Percentiles rank a stretch among this genome's conserved stretches.
Evolutionary conservation across 2,888 invertebrate genomes (phyloP).

Genomic region (Notodonta dromedarius): DNA sequence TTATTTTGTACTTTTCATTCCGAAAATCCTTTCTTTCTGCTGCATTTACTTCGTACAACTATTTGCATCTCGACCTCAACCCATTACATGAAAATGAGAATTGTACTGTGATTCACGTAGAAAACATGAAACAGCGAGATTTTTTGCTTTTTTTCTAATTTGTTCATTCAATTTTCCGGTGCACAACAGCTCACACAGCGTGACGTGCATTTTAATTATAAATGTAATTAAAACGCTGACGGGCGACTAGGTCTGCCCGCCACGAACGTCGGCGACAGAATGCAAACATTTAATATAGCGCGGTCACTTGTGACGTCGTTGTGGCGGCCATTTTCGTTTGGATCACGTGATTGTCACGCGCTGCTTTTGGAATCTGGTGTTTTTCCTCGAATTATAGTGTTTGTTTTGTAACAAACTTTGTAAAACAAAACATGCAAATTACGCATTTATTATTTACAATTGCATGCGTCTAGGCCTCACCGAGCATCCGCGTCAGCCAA

Average conservation of each 20-base stretch:
- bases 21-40: background rate
- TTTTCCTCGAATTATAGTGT: background rate
- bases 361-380: background rate
- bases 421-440: no score
- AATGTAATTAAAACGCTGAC: conserved; percentile 60
- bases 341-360: conserved; percentile 18
- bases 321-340: conserved; percentile 45
- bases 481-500: no score
- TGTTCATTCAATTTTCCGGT: conserved; percentile 46
- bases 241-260: conserved; percentile 41
- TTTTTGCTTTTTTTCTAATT: conserved; percentile 35
- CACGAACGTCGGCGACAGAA: conserved; percentile 49
- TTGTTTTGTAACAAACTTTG: background rate
- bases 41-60: background rate
- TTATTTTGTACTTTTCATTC: background rate
- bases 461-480: no score
- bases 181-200: conserved; percentile 41
- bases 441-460: no score
- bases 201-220: conserved; percentile 62
- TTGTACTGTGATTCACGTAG: conserved; percentile 28
- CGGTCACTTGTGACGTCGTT: conserved; percentile 55
- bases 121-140: conserved; percentile 27
- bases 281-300: conserved; percentile 65
- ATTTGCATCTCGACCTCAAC: conserved; percentile 3
- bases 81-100: conserved; percentile 31